Base-by-base conservation (phyloP, 2,888 invertebrate genomes). In the Mylabris sibirica region DNA sequence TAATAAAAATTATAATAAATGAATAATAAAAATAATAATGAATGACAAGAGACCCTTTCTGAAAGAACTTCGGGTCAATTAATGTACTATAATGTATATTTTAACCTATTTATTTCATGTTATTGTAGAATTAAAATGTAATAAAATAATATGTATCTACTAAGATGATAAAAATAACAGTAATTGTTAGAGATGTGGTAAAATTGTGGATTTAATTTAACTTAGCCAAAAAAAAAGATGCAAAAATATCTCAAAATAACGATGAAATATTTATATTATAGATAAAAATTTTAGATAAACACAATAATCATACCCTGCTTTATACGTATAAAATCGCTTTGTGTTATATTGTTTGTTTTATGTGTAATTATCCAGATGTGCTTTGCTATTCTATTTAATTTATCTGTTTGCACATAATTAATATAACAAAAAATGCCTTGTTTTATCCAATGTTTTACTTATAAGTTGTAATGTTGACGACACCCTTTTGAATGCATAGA, bases 261-360 rank as follows among this genome's bases (percentile, higher is more conserved):
- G 17, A 49, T 49, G 20, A 20, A 49, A 20, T 11, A 20, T 9
- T 9, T 6, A 11, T 49, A 49, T 20, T 20, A 49, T 70, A 66
- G 63, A 60, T 2, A 9, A 44, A 65, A 63, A 62, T 14, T 63
- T 70, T 70, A 70, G 70, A 70, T 67, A 67, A 70, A 70, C 63
- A 70, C 70, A 57, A 70, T 66, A 68, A 63, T 38, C 53, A 66
- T 70, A 70, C 68, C 70, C 57, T 63, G 70, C 70, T 70, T 70
- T 70, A 68, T 70, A 66, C 65, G 70, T 70, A 66, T 70, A 44
- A 44, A 49, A 65, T 57, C 30, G 70, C 70, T 66, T 70, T 67
- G 57, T 60, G 68, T 68, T 59, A 30, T 30, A 8, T 30, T 30
- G 3, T 24, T 65, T 20, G 2, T 20, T 49, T 70, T 53, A 67